Percentiles rank a stretch among this genome's conserved stretches.
Conservation (phyloP, 1,140 invertebrate species). For the Polypedilum vanderplanki region DNA sequence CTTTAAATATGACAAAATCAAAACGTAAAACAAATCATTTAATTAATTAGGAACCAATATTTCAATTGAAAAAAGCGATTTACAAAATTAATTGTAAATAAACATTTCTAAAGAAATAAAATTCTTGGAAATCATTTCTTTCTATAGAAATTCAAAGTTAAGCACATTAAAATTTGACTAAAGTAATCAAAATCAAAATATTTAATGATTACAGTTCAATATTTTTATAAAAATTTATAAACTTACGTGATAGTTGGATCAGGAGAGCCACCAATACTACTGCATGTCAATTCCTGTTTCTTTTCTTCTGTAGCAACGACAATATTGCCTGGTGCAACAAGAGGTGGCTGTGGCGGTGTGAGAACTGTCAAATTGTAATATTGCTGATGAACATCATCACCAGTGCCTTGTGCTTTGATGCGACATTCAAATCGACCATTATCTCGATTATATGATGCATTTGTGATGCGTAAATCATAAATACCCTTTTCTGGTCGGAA, state of each 20-base stretch:
- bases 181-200: too few species aligned
- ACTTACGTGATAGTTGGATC: slow-evolving; percentile 72
- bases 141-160: too few species aligned
- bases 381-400: slow-evolving; percentile 73
- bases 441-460: slow-evolving; percentile 80
- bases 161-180: too few species aligned
- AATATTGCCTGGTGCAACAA: slow-evolving; percentile 60
- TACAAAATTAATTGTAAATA: too few species aligned
- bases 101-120: too few species aligned
- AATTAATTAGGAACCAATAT: too few species aligned
- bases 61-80: too few species aligned
- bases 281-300: slow-evolving; percentile 68
- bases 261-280: slow-evolving; percentile 78
- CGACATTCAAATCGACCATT: slow-evolving; percentile 88
- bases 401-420: slow-evolving; percentile 75
- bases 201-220: too few species aligned
- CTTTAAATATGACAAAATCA: too few species aligned
- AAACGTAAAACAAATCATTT: too few species aligned
- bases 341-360: slow-evolving; percentile 70
- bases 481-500: slow-evolving; percentile 69
- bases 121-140: too few species aligned
- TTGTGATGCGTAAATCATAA: slow-evolving; percentile 80
- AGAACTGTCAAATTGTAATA: slow-evolving; percentile 77
- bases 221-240: not conserved
- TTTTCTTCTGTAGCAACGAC: slow-evolving; percentile 73